These are phyloP conservation scores for Ctenoplectra terminalis DNA, from an alignment of 1,140 invertebrate species.

Conservation along the genomic window DNA sequence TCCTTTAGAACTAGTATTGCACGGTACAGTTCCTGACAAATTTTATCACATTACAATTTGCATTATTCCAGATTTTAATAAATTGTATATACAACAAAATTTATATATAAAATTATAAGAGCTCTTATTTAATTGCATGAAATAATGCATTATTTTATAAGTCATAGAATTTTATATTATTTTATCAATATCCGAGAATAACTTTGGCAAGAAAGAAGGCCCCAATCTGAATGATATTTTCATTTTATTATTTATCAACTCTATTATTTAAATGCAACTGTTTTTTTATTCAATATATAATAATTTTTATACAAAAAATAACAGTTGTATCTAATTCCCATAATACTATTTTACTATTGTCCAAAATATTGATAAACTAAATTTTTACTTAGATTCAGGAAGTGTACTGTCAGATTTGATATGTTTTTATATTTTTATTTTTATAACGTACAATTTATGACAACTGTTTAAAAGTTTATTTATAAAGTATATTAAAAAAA, in stretches of 20 bases:
- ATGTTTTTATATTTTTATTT: background rate
- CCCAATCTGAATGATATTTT: slow-evolving; percentile 39
- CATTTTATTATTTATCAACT: slow-evolving; percentile 4
- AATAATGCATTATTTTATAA: background rate
- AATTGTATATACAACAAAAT: background rate
- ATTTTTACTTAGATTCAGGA: background rate
- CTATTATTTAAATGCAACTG: background rate
- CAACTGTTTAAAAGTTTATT: background rate
- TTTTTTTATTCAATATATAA: background rate
- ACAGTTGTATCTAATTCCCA: background rate
- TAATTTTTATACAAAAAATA: background rate
- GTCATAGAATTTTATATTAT: background rate
- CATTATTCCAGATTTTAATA: slow-evolving; percentile 1
- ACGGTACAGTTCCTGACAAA: slow-evolving; percentile 32
- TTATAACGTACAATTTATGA: background rate
- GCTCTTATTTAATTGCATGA: background rate
- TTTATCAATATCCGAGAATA: background rate
- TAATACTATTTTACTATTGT: background rate
- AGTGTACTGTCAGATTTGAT: too few species aligned
- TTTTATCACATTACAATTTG: slow-evolving; percentile 21
- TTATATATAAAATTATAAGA: background rate
- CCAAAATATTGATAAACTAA: background rate
- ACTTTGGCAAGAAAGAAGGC: slow-evolving; percentile 19
- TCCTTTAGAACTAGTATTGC: background rate
- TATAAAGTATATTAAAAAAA: background rate